Base-by-base conservation (phyloP, 1,140 invertebrate genomes). In the Drepana arcuata region DNA sequence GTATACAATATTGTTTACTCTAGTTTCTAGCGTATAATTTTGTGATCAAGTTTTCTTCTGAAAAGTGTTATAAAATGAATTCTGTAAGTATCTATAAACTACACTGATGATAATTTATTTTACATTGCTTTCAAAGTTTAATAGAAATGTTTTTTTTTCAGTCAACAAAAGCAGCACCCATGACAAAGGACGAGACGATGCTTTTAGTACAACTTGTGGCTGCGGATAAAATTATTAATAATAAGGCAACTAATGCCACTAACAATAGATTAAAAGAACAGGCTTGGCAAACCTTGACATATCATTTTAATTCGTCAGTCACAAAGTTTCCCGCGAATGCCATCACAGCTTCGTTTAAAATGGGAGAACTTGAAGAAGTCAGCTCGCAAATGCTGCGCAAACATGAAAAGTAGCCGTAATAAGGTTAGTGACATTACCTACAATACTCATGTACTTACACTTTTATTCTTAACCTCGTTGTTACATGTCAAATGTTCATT, bases 311-410 rank as follows among this genome's bases (percentile, higher is more conserved):
- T 41, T 29, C 41, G 13, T 26, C 25, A 9, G 13, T 38, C 13
- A 11, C 27, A n/a, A 13, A 37, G 28, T 16, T 28, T 25, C 2
- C 34, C 39, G 5, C 26, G 44, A 14, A 41, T 21, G 14, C 1
- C 16, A 14, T 5, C 31, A 4, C 45, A 48, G 23, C 30, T 48
- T 14, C 26, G 32, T 18, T 10, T 48, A 16, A 48, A 48, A 48
- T 48, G 45, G 38, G 45, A 48, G n/a, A 48, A 48, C 18, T 23
- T 48, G 12, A 48, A 48, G 16, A 48, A 41, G 21, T n/a, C 27
- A 9, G 36, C 42, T 21, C 42, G 31, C 13, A 45, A 39, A 32
- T 12, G 34, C 15, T 25, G 18, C 6, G 12, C 26, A 10, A 34
- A 34, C 7, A 42, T 35, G 11, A 34, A 25, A 29, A 34, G 11